These are phyloP conservation scores for Nyctibius bracteatus DNA, from an alignment of 2,113 vertebrate species.

Conservation along the genomic window DNA sequence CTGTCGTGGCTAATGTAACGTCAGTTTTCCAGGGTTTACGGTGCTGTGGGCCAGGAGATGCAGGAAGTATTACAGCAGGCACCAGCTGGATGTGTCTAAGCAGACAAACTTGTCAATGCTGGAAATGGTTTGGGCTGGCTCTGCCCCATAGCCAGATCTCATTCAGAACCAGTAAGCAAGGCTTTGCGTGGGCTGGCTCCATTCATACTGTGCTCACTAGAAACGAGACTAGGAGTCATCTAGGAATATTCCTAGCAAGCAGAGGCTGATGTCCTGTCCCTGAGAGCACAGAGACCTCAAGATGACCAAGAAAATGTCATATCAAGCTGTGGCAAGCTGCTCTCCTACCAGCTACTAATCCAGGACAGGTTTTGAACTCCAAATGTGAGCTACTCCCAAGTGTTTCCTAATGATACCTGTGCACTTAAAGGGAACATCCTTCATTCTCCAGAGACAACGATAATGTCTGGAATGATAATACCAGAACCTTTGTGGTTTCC, in stretches of 20 bases:
- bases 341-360: neutral
- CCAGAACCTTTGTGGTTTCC: neutral
- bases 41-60: neutral
- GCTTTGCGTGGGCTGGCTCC: neutral
- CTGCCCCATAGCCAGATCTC: neutral
- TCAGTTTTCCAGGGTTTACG: neutral
- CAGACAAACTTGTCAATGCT: neutral
- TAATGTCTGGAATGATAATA: neutral
- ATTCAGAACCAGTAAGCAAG: neutral
- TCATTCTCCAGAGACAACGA: neutral
- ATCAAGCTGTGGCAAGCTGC: neutral
- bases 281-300: neutral
- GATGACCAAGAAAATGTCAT: neutral
- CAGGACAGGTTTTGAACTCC: neutral
- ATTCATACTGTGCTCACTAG: neutral
- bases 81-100: neutral
- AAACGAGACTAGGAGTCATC: neutral
- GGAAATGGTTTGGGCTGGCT: neutral
- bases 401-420: neutral
- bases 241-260: neutral
- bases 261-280: neutral
- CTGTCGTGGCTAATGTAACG: no score
- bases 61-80: neutral
- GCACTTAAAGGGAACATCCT: neutral
- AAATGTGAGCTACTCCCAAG: neutral